Percentiles rank a stretch among this genome's conserved stretches.
phyloP scores from a whole-genome alignment of 1,140 invertebrate genomes.

The Pseudomyrmex pallidus region DNA sequence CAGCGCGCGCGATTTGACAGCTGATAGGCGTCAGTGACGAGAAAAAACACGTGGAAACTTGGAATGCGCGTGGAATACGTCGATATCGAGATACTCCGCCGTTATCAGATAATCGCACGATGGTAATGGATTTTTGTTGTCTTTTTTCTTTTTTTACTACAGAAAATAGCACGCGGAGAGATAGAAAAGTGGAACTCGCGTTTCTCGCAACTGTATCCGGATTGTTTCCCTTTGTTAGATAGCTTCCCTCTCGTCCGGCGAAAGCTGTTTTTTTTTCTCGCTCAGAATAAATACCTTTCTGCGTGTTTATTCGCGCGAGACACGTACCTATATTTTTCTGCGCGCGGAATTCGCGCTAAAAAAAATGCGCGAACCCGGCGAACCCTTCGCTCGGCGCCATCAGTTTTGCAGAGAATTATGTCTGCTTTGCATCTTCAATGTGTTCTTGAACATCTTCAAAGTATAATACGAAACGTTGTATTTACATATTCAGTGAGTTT shows the following conservation, averaged over 20 bases:
- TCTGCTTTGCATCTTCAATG: not conserved
- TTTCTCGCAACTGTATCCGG: not conserved
- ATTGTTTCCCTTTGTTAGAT: constrained; percentile 7
- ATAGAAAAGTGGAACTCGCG: constrained; percentile 33
- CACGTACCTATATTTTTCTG: not conserved
- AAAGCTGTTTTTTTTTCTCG: not conserved
- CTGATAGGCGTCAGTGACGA: not conserved
- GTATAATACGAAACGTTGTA: not conserved
- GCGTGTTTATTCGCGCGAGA: not conserved
- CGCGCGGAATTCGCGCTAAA: not conserved
- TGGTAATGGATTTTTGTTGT: not conserved
- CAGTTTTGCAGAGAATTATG: not conserved
- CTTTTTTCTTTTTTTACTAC: not conserved
- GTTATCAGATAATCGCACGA: constrained; percentile 10
- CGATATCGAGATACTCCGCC: constrained; percentile 13
- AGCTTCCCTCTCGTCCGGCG: not conserved
- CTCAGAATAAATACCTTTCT: constrained; percentile 1
- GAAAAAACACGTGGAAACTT: not conserved
- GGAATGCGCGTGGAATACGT: not conserved
- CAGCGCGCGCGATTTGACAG: constrained; percentile 18
- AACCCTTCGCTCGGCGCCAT: too few species aligned
- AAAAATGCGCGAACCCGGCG: not conserved
- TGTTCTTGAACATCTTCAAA: not conserved
- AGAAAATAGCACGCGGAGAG: not conserved
- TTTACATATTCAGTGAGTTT: too few species aligned